Base-by-base conservation (phyloP, 2,113 vertebrate genomes). In the Mastomys coucha region DNA sequence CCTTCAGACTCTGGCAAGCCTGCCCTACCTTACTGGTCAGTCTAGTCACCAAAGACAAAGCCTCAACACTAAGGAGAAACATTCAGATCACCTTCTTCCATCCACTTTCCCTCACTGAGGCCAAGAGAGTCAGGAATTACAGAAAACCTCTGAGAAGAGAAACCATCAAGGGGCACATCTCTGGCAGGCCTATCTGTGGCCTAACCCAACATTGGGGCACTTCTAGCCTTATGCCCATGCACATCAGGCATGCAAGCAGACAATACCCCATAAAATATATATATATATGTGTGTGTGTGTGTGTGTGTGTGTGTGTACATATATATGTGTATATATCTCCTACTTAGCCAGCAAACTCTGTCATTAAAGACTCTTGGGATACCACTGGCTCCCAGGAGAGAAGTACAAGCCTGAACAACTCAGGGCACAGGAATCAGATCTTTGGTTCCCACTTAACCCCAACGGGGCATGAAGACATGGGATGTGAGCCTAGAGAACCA, bases 221-320 rank as follows among this genome's bases (percentile, higher is more conserved):
- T 7, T 4, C 31, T 16, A 28, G 69, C 8, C 73, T 45, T 24
- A 5, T 1, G 67, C 14, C 63, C 78, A n/a, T 12, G 6, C 17
- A 45, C 6, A 3, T 6, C 12, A 60, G 0, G 53, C 12, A 6
- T 0, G 2, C 0, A 1, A 16, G 26, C 72, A 87, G 56, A 65
- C 17, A 4, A 0, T 3, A n/a, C 9, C 26, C 24, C 13, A 11
- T n/a, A 67, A 3, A 24, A 60, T 17, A 49, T 5, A 39, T 1
- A 63, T 20, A n/a, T 26, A 6, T n/a, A n/a, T n/a, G n/a, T n/a
- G n/a, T n/a, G n/a, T n/a, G n/a, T n/a, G n/a, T n/a, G n/a, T n/a
- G n/a, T n/a, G n/a, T n/a, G n/a, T n/a, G n/a, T n/a, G n/a, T n/a
- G n/a, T n/a, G n/a, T n/a, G n/a, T n/a, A n/a, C n/a, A n/a, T n/a